Percentiles rank a stretch among this genome's conserved stretches.
Evolutionary conservation across 2,888 invertebrate genomes (phyloP).

Genomic region (Noctua janthe): DNA sequence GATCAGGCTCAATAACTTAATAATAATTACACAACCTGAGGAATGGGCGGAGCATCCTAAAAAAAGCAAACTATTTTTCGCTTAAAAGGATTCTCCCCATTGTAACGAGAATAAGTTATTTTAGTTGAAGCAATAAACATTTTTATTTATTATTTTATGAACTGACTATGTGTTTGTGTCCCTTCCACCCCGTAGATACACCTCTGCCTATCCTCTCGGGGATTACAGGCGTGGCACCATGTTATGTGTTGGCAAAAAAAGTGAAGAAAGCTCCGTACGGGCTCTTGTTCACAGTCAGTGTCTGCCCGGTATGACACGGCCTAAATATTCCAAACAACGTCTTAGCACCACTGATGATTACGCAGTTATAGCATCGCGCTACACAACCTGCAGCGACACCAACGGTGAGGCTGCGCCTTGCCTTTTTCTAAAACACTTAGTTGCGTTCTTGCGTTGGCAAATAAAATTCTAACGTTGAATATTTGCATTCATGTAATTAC

Average conservation of each 20-base stretch:
- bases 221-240: background rate
- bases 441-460: background rate
- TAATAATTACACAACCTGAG: no score
- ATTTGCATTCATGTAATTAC: background rate
- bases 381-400: background rate
- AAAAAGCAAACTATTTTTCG: no score
- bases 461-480: background rate
- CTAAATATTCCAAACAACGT: background rate
- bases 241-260: background rate
- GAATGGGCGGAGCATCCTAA: no score
- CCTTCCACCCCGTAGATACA: background rate
- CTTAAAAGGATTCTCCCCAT: no score
- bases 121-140: no score
- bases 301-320: background rate
- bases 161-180: no score
- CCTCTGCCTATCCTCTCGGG: background rate
- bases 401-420: background rate
- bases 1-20: no score
- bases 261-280: background rate
- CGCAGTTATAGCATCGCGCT: background rate
- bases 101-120: no score
- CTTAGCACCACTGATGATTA: background rate
- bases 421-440: slow-evolving; percentile 3
- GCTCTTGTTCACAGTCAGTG: background rate
- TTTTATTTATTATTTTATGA: no score